Evolutionary conservation across 2,113 vertebrate genomes (phyloP).

Genomic region (Pachycephala philippinensis): DNA sequence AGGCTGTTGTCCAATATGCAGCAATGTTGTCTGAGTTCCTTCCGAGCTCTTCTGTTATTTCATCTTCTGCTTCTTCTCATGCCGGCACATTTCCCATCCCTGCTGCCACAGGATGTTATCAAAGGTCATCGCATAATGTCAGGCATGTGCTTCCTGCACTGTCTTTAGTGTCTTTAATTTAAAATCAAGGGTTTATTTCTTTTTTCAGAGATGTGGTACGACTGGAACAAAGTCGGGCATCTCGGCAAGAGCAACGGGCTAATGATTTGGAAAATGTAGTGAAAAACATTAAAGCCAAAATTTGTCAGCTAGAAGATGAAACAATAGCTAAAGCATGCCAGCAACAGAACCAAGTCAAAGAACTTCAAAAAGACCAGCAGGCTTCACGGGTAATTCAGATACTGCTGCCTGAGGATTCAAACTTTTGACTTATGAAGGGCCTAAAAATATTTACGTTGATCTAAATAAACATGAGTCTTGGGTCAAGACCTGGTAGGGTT

Average conservation of each 20-base stretch:
- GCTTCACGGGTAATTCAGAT: constrained; percentile 69
- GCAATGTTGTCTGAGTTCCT: background rate
- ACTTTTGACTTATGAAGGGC: background rate
- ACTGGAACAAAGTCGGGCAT: constrained; percentile 68
- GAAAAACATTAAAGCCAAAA: constrained; percentile 78
- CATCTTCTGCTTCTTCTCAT: background rate
- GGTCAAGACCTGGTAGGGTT: background rate
- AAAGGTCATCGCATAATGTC: background rate
- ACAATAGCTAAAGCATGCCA: constrained; percentile 76
- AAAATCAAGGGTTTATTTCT: background rate
- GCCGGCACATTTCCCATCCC: background rate
- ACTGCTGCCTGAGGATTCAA: background rate
- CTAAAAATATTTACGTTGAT: background rate
- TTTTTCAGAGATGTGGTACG: constrained; percentile 75
- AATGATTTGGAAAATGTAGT: constrained; percentile 80
- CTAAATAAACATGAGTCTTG: background rate
- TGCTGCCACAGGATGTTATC: background rate
- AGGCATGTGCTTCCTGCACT: background rate
- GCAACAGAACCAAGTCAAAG: constrained; percentile 72
- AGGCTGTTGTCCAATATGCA: background rate
- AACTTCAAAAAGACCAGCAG: constrained; percentile 77
- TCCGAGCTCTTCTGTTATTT: background rate
- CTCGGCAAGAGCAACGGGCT: constrained; percentile 73
- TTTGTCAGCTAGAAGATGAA: constrained; percentile 86
- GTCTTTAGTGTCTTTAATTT: background rate